Evolutionary conservation across 2,888 invertebrate species (phyloP), one percentile per base, ranked within the genome.

Genomic region (Microdon myrmicae): DNA sequence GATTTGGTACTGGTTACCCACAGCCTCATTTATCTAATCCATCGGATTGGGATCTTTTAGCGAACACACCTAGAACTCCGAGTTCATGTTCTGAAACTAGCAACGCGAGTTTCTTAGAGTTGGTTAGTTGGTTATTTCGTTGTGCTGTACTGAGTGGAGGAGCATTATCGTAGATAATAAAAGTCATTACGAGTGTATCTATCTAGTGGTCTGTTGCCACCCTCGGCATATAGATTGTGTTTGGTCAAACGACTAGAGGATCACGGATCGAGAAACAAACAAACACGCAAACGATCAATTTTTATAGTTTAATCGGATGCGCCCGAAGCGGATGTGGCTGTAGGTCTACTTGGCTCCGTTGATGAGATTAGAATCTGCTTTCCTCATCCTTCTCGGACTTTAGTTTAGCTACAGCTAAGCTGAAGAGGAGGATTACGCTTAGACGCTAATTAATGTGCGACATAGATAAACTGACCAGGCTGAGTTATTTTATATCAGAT

Each of bases 111-210:
- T n/a, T n/a, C n/a, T n/a, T n/a, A n/a, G n/a, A n/a, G n/a, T n/a
- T n/a, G n/a, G n/a, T n/a, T n/a, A n/a, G n/a, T n/a, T n/a, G n/a
- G n/a, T n/a, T n/a, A n/a, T n/a, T n/a, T n/a, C n/a, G n/a, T n/a
- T n/a, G n/a, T 39, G n/a, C 14, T 29, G 23, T 23, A n/a, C n/a
- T 28, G 13, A 9, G 41, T 12, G 26, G 19, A 48, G 44, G n/a
- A 39, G 56, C 17, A 64, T 58, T 64, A 64, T 64, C 56, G 51
- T 64, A 64, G 56, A 64, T 56, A 51, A 56, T 61, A 51, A 61
- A 59, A 64, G 44, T 64, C 61, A 64, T 64, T 56, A 64, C 45
- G 51, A 41, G 35, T 41, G 43, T 45, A 45, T 41, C 43, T 29
- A 48, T 48, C 48, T 55, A n/a, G n/a, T n/a, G n/a, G n/a, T n/a